Conservation (phyloP, 2,888 invertebrate species). For the Mesorhabditis spiculigera region DNA sequence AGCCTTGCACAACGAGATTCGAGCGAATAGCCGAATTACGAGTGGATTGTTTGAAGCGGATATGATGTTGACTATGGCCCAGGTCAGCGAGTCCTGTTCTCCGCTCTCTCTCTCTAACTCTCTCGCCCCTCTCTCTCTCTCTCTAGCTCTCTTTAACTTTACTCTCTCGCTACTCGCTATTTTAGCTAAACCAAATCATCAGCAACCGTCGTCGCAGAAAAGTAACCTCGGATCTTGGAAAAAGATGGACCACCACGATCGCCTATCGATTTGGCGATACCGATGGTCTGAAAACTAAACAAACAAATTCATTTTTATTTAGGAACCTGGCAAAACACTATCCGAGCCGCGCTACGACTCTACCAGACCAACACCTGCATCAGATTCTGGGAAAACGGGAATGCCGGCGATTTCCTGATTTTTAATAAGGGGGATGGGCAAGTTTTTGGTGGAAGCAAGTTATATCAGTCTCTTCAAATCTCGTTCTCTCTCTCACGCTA, state of each 20-base stretch:
- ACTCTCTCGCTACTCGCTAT: constrained; percentile 20
- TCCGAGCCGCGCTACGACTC: constrained; percentile 35
- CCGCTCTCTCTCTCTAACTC: too few relatives aligned
- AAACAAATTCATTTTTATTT: constrained; percentile 7
- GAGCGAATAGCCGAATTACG: constrained; percentile 24
- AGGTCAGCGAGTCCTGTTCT: too few relatives aligned
- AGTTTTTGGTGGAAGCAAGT: not conserved
- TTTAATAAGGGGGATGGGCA: constrained; percentile 35
- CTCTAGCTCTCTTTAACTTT: not conserved
- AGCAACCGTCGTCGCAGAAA: constrained; percentile 17
- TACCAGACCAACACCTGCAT: constrained; percentile 49
- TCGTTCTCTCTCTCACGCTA: too few relatives aligned
- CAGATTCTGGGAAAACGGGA: constrained; percentile 35
- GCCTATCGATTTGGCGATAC: constrained; percentile 31
- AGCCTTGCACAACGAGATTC: constrained; percentile 20
- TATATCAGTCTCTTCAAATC: too few relatives aligned
- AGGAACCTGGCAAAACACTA: constrained; percentile 35
- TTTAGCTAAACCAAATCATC: constrained; percentile 26
- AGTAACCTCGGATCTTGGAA: constrained; percentile 24
- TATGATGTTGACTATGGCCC: constrained; percentile 9
- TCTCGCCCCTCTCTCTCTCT: too few relatives aligned
- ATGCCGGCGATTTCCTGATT: constrained; percentile 25
- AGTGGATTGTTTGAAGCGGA: constrained; percentile 28
- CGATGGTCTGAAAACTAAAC: constrained; percentile 21
- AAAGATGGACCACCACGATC: constrained; percentile 25